phyloP scores from a whole-genome alignment of 2,113 vertebrate genomes.

The Chiloscyllium plagiosum region DNA sequence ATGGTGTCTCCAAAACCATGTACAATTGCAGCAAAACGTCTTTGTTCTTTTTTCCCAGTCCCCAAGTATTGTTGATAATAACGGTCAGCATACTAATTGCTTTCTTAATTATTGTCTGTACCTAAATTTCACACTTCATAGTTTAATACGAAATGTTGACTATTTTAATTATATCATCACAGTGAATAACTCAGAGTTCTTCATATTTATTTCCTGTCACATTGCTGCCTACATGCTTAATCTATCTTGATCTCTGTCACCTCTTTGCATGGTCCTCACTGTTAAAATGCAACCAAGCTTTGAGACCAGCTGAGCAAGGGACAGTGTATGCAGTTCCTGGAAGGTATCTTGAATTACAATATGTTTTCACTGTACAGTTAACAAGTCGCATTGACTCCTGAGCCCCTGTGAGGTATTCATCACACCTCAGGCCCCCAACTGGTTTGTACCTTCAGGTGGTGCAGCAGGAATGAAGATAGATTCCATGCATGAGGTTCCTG shows the following conservation, averaged over 20 bases:
- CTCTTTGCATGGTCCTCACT: not conserved
- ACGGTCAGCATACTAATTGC: too few relatives aligned
- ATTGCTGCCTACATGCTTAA: too few relatives aligned
- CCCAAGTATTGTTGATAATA: too few relatives aligned
- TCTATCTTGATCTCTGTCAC: not conserved
- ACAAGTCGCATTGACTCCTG: not conserved
- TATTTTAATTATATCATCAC: too few relatives aligned
- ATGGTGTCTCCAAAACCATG: too few relatives aligned
- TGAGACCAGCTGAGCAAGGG: not conserved
- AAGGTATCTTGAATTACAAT: not conserved
- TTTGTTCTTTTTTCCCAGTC: too few relatives aligned
- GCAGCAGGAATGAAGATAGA: conserved; percentile 41
- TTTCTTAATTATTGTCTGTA: too few relatives aligned
- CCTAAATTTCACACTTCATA: too few relatives aligned
- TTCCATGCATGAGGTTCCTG: rapidly evolving
- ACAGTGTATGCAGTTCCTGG: not conserved
- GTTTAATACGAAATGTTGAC: too few relatives aligned
- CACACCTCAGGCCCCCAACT: rapidly evolving
- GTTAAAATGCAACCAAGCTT: not conserved
- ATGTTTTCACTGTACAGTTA: not conserved
- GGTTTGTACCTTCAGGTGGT: conserved; percentile 40
- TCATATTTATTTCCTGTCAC: too few relatives aligned
- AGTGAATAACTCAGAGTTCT: too few relatives aligned
- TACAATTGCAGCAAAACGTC: too few relatives aligned
- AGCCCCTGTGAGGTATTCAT: not conserved